phyloP scores from a whole-genome alignment of 2,888 invertebrate species.

The Arctia plantaginis region DNA sequence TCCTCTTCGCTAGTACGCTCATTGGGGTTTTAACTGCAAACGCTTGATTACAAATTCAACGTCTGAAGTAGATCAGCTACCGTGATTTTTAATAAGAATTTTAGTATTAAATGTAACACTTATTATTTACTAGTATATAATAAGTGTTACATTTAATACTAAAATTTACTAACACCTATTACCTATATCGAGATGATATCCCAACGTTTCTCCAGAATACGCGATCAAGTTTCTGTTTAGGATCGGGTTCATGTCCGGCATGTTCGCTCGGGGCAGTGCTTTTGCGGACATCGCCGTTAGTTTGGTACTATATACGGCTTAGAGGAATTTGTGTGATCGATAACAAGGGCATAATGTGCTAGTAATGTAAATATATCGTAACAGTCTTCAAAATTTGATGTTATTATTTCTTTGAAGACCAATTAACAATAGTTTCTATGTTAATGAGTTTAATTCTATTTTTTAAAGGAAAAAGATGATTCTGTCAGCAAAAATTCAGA shows the following conservation, averaged over 20 bases:
- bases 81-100: no score
- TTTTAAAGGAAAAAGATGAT: no score
- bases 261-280: conserved; percentile 59
- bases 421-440: background rate
- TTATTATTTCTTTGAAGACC: background rate
- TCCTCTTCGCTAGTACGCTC: no score
- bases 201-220: conserved; percentile 35
- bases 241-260: conserved; percentile 55
- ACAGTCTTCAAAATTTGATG: background rate
- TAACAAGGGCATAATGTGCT: conserved; percentile 35
- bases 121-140: no score
- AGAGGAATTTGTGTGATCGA: conserved; percentile 39
- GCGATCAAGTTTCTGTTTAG: conserved; percentile 43
- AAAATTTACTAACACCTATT: background rate
- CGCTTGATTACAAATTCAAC: no score
- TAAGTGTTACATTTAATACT: no score
- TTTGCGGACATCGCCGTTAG: conserved; percentile 50
- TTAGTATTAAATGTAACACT: no score
- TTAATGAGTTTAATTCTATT: no score
- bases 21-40: no score
- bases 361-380: background rate
- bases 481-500: background rate
- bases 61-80: no score
- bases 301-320: conserved; percentile 45
- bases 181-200: background rate